A percentile compares a stretch with the other conserved stretches of the same genome.
Conservation (phyloP, 2,113 vertebrate species). For the Aphyosemion australe region DNA sequence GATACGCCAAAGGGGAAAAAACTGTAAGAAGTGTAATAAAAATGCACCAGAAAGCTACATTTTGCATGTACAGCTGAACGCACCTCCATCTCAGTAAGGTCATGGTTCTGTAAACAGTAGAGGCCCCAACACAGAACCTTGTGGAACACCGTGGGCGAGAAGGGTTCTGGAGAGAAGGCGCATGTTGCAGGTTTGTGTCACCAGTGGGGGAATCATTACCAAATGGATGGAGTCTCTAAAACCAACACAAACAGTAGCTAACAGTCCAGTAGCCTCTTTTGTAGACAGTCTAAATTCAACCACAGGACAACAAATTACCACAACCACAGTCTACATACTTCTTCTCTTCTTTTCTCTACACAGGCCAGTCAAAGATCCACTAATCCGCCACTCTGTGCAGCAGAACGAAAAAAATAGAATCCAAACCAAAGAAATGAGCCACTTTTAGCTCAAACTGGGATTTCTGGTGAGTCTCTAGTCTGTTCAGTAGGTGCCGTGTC, state of each 20-base stretch:
- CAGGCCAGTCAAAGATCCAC: conserved; percentile 49
- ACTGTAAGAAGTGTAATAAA: conserved; percentile 44
- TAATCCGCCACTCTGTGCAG: conserved; percentile 25
- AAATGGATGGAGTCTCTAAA: conserved; percentile 47
- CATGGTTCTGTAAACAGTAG: conserved; percentile 66
- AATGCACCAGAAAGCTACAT: conserved; percentile 43
- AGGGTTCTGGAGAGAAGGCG: conserved; percentile 70
- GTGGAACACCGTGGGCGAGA: no score
- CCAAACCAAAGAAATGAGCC: conserved; percentile 38
- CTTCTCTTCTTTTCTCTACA: conserved; percentile 49
- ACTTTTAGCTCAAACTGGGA: conserved; percentile 21
- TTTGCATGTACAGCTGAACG: conserved; percentile 63
- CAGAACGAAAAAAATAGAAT: conserved; percentile 1
- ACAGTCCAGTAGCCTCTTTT: conserved; percentile 66
- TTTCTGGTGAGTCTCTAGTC: conserved; percentile 53
- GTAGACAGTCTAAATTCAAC: conserved; percentile 65
- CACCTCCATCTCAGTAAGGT: conserved; percentile 80
- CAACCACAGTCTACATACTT: conserved; percentile 72
- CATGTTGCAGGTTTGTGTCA: conserved; percentile 50
- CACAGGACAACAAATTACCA: conserved; percentile 71
- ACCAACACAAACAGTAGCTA: conserved; percentile 62
- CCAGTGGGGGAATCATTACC: conserved; percentile 28
- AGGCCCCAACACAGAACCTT: no score
- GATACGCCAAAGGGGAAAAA: conserved; percentile 26
- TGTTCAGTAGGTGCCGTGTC: conserved; percentile 79